Percentiles rank a stretch among this genome's conserved stretches.
These are phyloP conservation scores for Drosophila ogumai DNA, from an alignment of 1,140 invertebrate genomes.

Conservation along the genomic window DNA sequence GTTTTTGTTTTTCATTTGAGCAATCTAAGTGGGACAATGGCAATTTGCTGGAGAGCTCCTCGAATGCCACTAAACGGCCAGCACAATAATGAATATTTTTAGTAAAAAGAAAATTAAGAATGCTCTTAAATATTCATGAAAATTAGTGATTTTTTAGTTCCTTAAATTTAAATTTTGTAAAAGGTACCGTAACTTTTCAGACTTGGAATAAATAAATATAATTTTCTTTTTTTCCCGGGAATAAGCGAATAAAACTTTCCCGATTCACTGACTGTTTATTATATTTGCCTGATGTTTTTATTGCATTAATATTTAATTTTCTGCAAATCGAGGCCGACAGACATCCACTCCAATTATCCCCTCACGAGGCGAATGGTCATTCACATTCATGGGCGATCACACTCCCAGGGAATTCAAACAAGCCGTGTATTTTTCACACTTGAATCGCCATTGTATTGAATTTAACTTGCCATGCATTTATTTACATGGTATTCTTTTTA, in stretches of 20 bases:
- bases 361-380: constrained; percentile 2
- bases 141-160: not conserved
- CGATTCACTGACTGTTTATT: not conserved
- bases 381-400: constrained; percentile 23
- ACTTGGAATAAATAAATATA: not conserved
- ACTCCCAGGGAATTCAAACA: constrained; percentile 13
- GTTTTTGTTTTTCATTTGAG: constrained; percentile 38
- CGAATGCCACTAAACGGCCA: constrained; percentile 7
- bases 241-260: constrained; percentile 3
- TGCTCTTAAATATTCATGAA: not conserved
- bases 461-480: constrained; percentile 25
- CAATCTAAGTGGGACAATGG: constrained; percentile 50
- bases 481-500: constrained; percentile 27
- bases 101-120: not conserved
- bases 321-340: constrained; percentile 5
- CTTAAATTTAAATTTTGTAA: not conserved
- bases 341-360: not conserved
- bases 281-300: not conserved
- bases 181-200: not conserved
- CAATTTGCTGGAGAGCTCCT: constrained; percentile 30
- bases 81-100: not conserved
- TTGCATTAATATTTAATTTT: constrained; percentile 28
- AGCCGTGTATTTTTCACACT: constrained; percentile 44
- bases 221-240: not conserved
- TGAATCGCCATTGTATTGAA: constrained; percentile 44